Conservation (phyloP, 1,140 invertebrate species). For the Bombyx mandarina region DNA sequence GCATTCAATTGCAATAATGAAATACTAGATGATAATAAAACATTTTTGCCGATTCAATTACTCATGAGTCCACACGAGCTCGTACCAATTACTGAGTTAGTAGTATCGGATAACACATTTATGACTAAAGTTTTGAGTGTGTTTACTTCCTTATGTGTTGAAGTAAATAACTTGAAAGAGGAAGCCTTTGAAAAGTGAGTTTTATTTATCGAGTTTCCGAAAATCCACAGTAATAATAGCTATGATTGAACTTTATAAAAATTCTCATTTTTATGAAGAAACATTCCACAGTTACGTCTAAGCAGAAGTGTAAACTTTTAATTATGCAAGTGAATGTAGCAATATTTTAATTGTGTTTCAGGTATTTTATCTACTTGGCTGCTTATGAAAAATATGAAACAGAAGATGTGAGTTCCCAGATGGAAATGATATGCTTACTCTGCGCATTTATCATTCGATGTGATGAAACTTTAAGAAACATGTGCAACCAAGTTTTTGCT, state of each 20-base stretch:
- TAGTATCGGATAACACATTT: conserved; percentile 86
- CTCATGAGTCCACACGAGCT: conserved; percentile 73
- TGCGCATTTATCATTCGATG: conserved; percentile 77
- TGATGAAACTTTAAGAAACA: conserved; percentile 76
- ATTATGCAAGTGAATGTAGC: too few species aligned
- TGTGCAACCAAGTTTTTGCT: conserved; percentile 78
- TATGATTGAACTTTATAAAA: too few species aligned
- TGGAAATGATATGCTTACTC: conserved; percentile 75
- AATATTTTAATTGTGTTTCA: conserved; percentile 3
- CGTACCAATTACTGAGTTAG: conserved; percentile 77
- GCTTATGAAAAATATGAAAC: conserved; percentile 54
- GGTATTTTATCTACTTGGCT: conserved; percentile 23
- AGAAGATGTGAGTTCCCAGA: conserved; percentile 48
- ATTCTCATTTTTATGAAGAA: too few species aligned
- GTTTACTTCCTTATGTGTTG: conserved; percentile 83
- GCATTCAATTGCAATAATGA: conserved; percentile 16
- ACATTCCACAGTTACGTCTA: too few species aligned
- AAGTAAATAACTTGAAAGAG: conserved; percentile 78
- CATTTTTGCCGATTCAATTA: conserved; percentile 74
- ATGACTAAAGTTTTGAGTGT: conserved; percentile 88
- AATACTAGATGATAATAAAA: conserved; percentile 63
- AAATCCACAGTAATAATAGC: too few species aligned
- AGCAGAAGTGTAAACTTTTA: too few species aligned
- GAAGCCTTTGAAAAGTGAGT: conserved; percentile 76
- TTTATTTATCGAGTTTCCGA: too few species aligned